Base-by-base conservation (phyloP, 2,797 vertebrate species). In the Siniperca scherzeri region DNA sequence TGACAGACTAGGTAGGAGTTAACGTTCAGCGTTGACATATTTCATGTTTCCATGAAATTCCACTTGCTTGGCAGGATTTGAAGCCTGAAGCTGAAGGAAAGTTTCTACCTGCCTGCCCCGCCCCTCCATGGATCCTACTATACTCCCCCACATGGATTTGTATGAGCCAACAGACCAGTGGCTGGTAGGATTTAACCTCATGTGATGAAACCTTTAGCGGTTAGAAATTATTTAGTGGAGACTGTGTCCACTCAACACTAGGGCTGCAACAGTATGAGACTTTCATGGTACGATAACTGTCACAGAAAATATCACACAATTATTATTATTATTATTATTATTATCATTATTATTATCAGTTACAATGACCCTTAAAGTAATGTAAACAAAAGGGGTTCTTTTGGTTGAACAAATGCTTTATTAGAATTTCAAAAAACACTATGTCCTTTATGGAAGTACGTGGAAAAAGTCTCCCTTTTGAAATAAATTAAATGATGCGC, bases 1-100 rank as follows among this genome's bases (percentile, higher is more conserved):
- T 55, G 52, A 72, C 76, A 7, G 56, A n/a, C 55, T 21, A 74
- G 7, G 69, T 10, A 40, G 70, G 69, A 81, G 25, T 82, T 82
- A 30, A 81, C 74, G 14, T 30, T 70, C 66, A 40, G 64, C 27
- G 14, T 7, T 66, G 68, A 86, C 81, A 84, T 84, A 77, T 84
- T 83, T 88, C 83, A 84, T 17, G 46, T 81, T 84, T 83, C 70
- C 80, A 86, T 42, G 77, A 86, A 83, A 90, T 85, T 91, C 85
- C 81, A 79, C 78, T 79, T 50, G 79, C 84, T 69, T 42, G 42
- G 38, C 67, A 59, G 80, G 70, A 80, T 70, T 25, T 59, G 27
- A 44, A 80, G 67, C 74, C 74, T 46, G 71, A 11, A 62, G 75
- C 68, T 59, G 38, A n/a, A 53, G 75, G 12, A 48, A 56, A 25